A percentile compares a stretch with the other conserved stretches of the same genome.
Evolutionary conservation across 1,140 invertebrate species (phyloP).

Genomic region (Lepidurus packardi): DNA sequence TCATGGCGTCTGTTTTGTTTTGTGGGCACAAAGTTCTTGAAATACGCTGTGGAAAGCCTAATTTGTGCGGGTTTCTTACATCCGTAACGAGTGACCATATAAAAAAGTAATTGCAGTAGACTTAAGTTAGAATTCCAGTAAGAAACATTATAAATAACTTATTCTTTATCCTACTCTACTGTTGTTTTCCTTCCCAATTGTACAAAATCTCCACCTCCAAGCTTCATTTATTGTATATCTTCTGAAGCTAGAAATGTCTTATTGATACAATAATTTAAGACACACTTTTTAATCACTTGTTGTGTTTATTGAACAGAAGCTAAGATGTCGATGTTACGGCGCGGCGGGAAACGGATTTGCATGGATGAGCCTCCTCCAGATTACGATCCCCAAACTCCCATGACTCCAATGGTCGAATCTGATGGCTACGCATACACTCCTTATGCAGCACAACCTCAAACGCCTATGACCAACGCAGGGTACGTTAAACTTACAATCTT

Average conservation of each 20-base stretch:
- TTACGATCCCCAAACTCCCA: slow-evolving; percentile 72
- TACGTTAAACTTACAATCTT: neutral
- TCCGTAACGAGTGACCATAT: neutral
- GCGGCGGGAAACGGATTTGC: slow-evolving; percentile 78
- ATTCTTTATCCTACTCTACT: no score
- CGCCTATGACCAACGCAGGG: slow-evolving; percentile 40
- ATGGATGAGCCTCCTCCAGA: slow-evolving; percentile 82
- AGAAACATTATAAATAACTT: no score
- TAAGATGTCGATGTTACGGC: slow-evolving; percentile 59
- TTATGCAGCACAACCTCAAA: slow-evolving; percentile 47
- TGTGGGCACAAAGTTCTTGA: neutral
- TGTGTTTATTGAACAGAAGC: neutral
- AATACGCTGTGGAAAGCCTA: neutral
- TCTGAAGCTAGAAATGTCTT: no score
- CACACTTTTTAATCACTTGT: no score
- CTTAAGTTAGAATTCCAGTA: no score
- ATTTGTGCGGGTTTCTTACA: neutral
- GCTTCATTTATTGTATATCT: no score
- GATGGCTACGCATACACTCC: slow-evolving; percentile 47
- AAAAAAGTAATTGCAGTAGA: neutral
- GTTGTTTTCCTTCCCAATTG: no score
- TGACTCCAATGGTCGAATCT: slow-evolving; percentile 51
- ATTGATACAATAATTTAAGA: no score
- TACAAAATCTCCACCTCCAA: no score
- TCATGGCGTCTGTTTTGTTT: slow-evolving; percentile 3